phyloP scores from a whole-genome alignment of 2,888 invertebrate genomes.

The Balanococcus diminutus region DNA sequence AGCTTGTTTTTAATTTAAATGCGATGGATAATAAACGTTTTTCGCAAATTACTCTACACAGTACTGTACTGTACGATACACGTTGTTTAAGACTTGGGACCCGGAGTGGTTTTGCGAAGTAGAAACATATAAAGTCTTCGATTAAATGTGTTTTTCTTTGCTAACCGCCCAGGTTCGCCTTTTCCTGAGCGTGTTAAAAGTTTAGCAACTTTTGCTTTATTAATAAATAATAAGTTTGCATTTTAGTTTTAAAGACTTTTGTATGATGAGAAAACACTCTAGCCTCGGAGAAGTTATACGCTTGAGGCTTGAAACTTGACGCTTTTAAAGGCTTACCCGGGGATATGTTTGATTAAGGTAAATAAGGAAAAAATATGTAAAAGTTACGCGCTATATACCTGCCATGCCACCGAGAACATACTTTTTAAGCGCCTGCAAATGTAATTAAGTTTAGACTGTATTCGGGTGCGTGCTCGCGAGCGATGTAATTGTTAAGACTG shows the following conservation, averaged over 20 bases:
- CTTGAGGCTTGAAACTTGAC: conserved; percentile 29
- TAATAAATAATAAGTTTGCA: conserved; percentile 38
- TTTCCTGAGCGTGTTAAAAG: neutral
- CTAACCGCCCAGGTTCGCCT: neutral
- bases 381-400: neutral
- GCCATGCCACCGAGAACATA: neutral
- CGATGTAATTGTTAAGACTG: neutral
- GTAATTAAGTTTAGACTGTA: neutral
- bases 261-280: conserved; percentile 34
- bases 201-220: conserved; percentile 38
- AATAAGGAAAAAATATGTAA: conserved; percentile 22
- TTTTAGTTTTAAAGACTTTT: conserved; percentile 25
- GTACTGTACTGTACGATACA: neutral
- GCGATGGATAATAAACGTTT: conserved; percentile 9
- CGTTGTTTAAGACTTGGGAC: neutral
- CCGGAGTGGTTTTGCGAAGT: neutral
- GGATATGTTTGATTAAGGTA: conserved; percentile 22
- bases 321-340: conserved; percentile 26
- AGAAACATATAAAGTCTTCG: conserved; percentile 37
- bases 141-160: conserved; percentile 35
- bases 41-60: neutral
- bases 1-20: conserved; percentile 29
- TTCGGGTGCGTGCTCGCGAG: neutral
- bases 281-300: conserved; percentile 17
- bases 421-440: neutral